Conservation (phyloP, 2,797 vertebrate species). For the Chiloscyllium punctatum region DNA sequence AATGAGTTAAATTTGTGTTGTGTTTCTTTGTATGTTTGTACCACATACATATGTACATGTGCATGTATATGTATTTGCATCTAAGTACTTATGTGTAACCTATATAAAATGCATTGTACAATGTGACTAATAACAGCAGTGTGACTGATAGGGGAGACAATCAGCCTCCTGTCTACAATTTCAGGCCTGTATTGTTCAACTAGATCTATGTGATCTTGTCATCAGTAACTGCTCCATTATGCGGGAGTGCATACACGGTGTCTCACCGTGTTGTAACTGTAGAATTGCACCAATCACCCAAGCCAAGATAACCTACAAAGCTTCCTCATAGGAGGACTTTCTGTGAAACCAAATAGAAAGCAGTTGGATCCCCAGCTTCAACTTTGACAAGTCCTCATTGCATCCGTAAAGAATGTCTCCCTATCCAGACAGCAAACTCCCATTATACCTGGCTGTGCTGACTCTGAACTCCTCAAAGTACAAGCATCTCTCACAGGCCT, state of each 20-base stretch:
- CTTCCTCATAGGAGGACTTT: not conserved
- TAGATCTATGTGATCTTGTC: slow-evolving; percentile 11
- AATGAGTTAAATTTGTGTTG: not conserved
- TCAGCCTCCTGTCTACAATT: slow-evolving; percentile 10
- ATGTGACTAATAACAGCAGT: not conserved
- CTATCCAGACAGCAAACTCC: not conserved
- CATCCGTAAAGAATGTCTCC: not conserved
- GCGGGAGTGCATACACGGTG: not conserved
- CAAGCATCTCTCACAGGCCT: not conserved
- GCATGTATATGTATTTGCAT: not conserved
- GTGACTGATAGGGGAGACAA: not conserved
- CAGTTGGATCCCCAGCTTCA: not conserved
- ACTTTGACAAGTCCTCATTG: not conserved
- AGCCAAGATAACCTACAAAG: slow-evolving; percentile 11
- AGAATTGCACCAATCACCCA: slow-evolving; percentile 21
- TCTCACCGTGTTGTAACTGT: slow-evolving; percentile 15
- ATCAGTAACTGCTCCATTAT: slow-evolving; percentile 9
- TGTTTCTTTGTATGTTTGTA: not conserved
- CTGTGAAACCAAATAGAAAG: not conserved
- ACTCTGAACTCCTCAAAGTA: not conserved
- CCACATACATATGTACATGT: not conserved
- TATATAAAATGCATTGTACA: not conserved
- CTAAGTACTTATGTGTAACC: not conserved
- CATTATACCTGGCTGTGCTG: not conserved
- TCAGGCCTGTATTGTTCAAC: not conserved